phyloP scores from a whole-genome alignment of 2,888 invertebrate species.

The Torymus aiolomorphi region DNA sequence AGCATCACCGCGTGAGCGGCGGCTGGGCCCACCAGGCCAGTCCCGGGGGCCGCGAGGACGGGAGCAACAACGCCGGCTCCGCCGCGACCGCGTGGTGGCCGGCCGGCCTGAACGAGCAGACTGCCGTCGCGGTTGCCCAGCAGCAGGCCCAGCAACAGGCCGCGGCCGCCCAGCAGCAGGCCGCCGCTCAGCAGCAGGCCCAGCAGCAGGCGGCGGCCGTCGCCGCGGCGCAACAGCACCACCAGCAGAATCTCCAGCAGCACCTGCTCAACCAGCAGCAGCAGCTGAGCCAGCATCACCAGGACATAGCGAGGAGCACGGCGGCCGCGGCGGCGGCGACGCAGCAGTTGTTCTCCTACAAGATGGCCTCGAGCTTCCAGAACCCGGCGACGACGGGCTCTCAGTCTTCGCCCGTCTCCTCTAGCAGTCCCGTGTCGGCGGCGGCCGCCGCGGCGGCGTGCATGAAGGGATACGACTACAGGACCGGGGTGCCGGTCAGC shows the following conservation, averaged over 20 bases:
- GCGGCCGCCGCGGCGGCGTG: slow-evolving; percentile 79
- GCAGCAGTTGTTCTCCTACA: slow-evolving; percentile 89
- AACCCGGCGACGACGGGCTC: slow-evolving; percentile 83
- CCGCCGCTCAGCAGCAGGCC: slow-evolving; percentile 78
- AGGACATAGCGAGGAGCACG: slow-evolving; percentile 79
- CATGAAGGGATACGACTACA: slow-evolving; percentile 82
- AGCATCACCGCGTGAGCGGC: slow-evolving; percentile 82
- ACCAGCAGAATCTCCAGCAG: slow-evolving; percentile 64
- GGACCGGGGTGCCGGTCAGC: slow-evolving; percentile 77
- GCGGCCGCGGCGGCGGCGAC: slow-evolving; percentile 78
- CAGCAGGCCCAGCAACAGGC: slow-evolving; percentile 72
- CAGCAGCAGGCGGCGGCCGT: slow-evolving; percentile 75
- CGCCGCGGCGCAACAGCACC: slow-evolving; percentile 74
- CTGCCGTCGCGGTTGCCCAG: slow-evolving; percentile 67
- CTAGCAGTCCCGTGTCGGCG: slow-evolving; percentile 78
- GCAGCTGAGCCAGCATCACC: slow-evolving; percentile 74
- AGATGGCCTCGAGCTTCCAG: slow-evolving; percentile 90
- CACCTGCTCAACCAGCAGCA: slow-evolving; percentile 70
- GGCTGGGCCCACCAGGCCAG: slow-evolving; percentile 76
- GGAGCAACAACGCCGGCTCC: slow-evolving; percentile 77
- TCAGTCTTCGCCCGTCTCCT: slow-evolving; percentile 69
- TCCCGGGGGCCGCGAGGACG: slow-evolving; percentile 77
- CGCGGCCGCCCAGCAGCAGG: slow-evolving; percentile 72
- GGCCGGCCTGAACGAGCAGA: slow-evolving; percentile 75
- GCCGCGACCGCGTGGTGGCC: slow-evolving; percentile 72